A percentile compares a stretch with the other conserved stretches of the same genome.
These are phyloP conservation scores for Sesamia inferens DNA, from an alignment of 2,888 invertebrate genomes.

Conservation along the genomic window DNA sequence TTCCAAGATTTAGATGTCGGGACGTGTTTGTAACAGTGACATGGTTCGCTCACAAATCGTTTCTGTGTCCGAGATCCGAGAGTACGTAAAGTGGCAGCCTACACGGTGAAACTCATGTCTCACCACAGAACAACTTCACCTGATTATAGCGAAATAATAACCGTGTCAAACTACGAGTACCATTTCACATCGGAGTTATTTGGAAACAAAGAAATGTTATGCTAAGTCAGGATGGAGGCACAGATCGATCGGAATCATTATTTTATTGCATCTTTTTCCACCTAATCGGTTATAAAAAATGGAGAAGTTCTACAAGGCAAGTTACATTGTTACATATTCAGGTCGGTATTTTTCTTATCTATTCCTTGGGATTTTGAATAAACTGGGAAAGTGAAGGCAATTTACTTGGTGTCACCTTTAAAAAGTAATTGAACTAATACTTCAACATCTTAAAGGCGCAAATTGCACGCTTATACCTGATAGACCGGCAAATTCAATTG, in stretches of 20 bases:
- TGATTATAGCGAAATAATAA: conserved; percentile 48
- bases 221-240: conserved; percentile 15
- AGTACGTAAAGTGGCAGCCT: conserved; percentile 65
- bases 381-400: conserved; percentile 14
- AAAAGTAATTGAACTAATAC: conserved; percentile 24
- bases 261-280: conserved; percentile 13
- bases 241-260: conserved; percentile 21
- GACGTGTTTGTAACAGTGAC: conserved; percentile 62
- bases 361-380: conserved; percentile 14
- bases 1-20: conserved; percentile 45
- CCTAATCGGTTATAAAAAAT: conserved; percentile 29
- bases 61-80: conserved; percentile 55
- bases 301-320: conserved; percentile 22
- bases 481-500: conserved; percentile 49
- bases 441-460: conserved; percentile 16
- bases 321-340: conserved; percentile 30
- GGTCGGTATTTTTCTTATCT: conserved; percentile 13
- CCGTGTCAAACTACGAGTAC: conserved; percentile 39
- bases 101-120: conserved; percentile 59
- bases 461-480: conserved; percentile 36
- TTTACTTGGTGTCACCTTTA: conserved; percentile 30
- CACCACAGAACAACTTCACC: conserved; percentile 61
- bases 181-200: conserved; percentile 37
- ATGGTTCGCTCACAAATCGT: conserved; percentile 64
- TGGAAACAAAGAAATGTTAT: conserved; percentile 41